Evolutionary conservation across 2,888 invertebrate genomes (phyloP).

Genomic region (Liopterus haemorrhoidalis): DNA sequence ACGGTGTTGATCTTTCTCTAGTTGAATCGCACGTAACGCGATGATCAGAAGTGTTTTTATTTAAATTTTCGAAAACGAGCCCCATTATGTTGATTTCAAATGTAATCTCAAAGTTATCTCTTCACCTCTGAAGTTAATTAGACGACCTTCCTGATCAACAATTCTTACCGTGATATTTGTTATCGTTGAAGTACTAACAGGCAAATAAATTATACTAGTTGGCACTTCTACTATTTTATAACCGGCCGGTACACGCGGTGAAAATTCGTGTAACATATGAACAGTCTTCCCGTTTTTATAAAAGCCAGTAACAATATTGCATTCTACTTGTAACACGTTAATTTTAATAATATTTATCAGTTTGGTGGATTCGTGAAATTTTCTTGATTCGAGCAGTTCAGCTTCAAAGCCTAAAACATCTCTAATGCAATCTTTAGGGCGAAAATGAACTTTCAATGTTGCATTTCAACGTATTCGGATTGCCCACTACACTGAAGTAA

Average conservation of each 20-base stretch:
- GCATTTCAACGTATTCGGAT: no score
- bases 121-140: constrained; percentile 38
- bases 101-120: constrained; percentile 31
- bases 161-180: constrained; percentile 34
- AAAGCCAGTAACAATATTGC: constrained; percentile 34
- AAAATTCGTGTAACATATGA: constrained; percentile 40
- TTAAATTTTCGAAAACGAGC: background rate
- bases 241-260: constrained; percentile 35
- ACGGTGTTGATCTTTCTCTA: no score
- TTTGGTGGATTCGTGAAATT: constrained; percentile 32
- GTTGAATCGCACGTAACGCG: no score
- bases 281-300: constrained; percentile 33
- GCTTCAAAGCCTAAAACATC: constrained; percentile 32
- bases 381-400: constrained; percentile 18
- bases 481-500: no score
- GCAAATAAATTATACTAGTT: constrained; percentile 38
- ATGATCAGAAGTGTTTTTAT: no score
- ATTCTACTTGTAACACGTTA: constrained; percentile 34
- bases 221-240: constrained; percentile 39
- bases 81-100: background rate
- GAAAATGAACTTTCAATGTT: no score
- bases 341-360: constrained; percentile 37
- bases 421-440: constrained; percentile 25
- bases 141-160: constrained; percentile 35
- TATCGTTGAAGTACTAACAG: constrained; percentile 34